Base-by-base conservation (phyloP, 2,113 vertebrate species). In the Mesocricetus auratus region DNA sequence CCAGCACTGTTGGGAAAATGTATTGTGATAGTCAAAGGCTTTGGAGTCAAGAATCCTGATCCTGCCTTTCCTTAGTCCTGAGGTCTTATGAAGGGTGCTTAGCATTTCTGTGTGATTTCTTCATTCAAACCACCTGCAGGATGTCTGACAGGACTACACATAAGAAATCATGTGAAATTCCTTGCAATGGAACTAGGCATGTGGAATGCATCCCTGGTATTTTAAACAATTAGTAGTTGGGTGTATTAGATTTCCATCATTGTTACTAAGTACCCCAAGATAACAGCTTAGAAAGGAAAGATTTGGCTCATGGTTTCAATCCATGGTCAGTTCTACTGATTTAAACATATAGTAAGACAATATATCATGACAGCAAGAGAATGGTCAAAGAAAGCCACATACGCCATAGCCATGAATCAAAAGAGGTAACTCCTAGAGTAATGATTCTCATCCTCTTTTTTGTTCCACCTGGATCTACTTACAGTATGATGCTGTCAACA, bases 181-280 rank as follows among this genome's bases (percentile, higher is more conserved):
- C 39, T 53, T 64, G 47, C 92, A 81, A 78, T 7, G 53, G 13
- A 62, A 42, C 22, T 29, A 74, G 56, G 89, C 62, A 64, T 39
- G 13, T 9, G 60, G 75, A 89, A 89, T 75, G n/a, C 36, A 96
- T 81, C 42, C 15, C 7, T 83, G 33, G 1, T 62, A 12, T 56
- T 93, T 78, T 90, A 86, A 95, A 91, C 78, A 86, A 90, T 68
- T 85, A 89, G 83, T 69, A 66, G 13, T 3, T 66, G 89, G 66
- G 22, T 78, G 33, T 26, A 13, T 62, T 78, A 50, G 42, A 42
- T 16, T 47, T 77, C 60, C 12, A 10, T 47, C 53, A 33, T 21
- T 29, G 33, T 77, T 5, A 64, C 21, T 19, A 78, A 62, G 47
- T 29, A 10, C 58, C 7, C 4, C 42, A 62, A 17, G 39, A 47